phyloP scores from a whole-genome alignment of 2,113 vertebrate species.

The Sceloporus tristichus region DNA sequence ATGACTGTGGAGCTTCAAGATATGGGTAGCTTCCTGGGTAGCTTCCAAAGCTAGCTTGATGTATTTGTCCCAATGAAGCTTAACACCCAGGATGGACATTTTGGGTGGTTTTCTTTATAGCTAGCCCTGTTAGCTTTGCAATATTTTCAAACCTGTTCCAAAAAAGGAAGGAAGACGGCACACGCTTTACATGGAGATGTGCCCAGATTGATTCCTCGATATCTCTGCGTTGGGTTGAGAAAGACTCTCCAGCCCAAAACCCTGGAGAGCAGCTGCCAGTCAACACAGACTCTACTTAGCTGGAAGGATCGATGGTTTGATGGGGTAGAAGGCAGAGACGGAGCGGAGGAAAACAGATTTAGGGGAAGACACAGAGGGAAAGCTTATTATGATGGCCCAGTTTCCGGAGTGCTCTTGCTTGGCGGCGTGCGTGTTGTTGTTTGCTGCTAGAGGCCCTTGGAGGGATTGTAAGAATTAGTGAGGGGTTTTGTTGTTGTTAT shows the following conservation, averaged over 20 bases:
- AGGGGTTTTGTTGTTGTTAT: slow-evolving; percentile 51
- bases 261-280: neutral
- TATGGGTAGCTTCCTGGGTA: no score
- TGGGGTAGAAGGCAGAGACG: neutral
- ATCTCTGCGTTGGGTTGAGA: neutral
- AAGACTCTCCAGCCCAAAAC: neutral
- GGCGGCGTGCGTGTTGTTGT: slow-evolving; percentile 40
- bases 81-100: no score
- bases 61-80: no score
- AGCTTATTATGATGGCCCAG: neutral
- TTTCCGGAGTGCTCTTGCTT: accelerated
- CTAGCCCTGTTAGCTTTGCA: no score
- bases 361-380: neutral
- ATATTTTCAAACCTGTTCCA: no score
- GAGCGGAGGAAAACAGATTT: neutral
- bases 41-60: no score
- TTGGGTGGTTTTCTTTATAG: no score
- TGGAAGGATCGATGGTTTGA: no score
- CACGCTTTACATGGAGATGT: no score
- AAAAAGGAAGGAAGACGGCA: no score
- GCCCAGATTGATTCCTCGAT: no score
- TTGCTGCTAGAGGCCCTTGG: slow-evolving; percentile 15
- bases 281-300: neutral
- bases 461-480: slow-evolving; percentile 40
- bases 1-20: no score